Evolutionary conservation across 1,140 invertebrate genomes (phyloP), one percentile per base, ranked within the genome.

Genomic region (Chrysopa pallens): DNA sequence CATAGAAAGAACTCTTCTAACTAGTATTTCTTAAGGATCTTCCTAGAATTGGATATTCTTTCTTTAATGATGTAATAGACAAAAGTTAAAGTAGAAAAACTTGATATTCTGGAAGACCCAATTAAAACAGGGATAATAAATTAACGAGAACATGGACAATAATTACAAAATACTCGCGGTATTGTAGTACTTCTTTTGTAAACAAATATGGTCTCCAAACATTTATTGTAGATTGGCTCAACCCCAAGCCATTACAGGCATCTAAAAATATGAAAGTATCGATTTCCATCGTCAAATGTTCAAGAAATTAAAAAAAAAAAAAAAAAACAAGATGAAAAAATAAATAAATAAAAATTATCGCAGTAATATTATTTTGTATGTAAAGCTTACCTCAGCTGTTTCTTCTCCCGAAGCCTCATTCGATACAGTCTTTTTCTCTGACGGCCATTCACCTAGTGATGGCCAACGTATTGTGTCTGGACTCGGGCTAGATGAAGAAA

Each of bases 391-490:
- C 51, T 64, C 57, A 42, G 47, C 53, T 14, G 53, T 55, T 28
- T 64, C 56, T 44, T 62, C 61, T 40, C 49, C 53, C 8, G 56
- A 59, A 37, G 54, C 55, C 43, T 59, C 59, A 1, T 46, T 42
- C 4, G 52, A 51, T 37, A 48, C 54, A 38, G 47, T 46, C 45
- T 53, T 55, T 11, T 52, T 50, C 27, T 52, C 47, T 11, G 8
- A 9, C 12, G 51, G 36, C 55, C 56, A 59, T 17, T 52, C 48
- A 5, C 52, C 42, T 5, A 55, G 47, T 31, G 56, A 51, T 5
- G 58, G 53, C 57, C 38, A 48, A 36, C 51, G 31, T 12, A 55
- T 55, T 4, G 53, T 60, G 41, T 57, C 54, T 13, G 54, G 52
- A 52, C 53, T 60, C 13, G 52, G 56, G 48, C 56, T 61, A 8